Percentiles rank a stretch among this genome's conserved stretches.
phyloP scores from a whole-genome alignment of 2,113 vertebrate genomes.

The Odocoileus virginianus region DNA sequence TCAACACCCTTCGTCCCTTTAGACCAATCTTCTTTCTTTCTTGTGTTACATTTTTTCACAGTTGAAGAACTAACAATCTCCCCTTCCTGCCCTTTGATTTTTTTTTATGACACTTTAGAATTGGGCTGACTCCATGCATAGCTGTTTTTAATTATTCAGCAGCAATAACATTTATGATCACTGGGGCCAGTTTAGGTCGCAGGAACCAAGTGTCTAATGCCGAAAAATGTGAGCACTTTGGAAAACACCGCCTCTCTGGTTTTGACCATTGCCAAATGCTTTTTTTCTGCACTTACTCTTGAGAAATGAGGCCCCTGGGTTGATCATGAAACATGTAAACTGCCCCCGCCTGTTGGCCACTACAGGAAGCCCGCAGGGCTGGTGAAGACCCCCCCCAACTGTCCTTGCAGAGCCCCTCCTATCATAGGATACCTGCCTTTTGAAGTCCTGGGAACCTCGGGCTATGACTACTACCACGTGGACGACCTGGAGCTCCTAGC shows the following conservation, averaged over 20 bases:
- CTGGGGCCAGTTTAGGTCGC: background rate
- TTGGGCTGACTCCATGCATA: background rate
- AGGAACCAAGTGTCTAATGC: background rate
- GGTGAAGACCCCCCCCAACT: background rate
- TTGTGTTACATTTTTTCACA: background rate
- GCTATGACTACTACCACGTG: slow-evolving; percentile 89
- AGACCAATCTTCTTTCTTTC: background rate
- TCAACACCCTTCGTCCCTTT: background rate
- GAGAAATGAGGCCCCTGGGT: background rate
- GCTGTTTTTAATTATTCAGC: background rate
- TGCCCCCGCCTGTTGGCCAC: accelerated
- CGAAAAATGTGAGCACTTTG: background rate
- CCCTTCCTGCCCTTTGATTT: background rate
- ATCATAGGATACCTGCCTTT: slow-evolving; percentile 90
- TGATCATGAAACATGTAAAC: background rate
- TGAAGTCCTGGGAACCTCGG: slow-evolving; percentile 88
- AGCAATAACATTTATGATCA: background rate
- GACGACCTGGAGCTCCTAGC: slow-evolving; percentile 87
- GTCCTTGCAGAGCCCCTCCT: slow-evolving; percentile 81
- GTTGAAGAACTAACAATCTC: background rate
- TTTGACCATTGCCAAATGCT: background rate
- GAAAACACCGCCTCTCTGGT: background rate
- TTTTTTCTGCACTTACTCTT: background rate
- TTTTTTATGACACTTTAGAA: background rate
- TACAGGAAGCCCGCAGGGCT: background rate